Evolutionary conservation across 2,113 vertebrate species (phyloP), one percentile per base, ranked within the genome.

Genomic region (Saiga tatarica): DNA sequence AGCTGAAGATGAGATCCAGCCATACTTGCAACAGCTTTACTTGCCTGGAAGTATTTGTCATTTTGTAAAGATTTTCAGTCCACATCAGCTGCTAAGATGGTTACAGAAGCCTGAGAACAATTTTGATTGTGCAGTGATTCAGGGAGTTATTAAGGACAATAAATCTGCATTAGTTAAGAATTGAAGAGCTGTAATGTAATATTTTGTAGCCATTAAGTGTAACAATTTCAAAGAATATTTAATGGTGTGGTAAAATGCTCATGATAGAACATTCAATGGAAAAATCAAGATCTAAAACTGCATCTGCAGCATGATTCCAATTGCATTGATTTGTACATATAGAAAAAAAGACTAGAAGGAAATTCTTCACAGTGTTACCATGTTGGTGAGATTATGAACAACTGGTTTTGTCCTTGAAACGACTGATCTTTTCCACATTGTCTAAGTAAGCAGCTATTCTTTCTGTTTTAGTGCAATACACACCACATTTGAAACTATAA

Each of bases 121-220:
- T 96, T 94, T 92, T 91, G 88, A 91, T 89, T 64, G 52, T 95
- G 91, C 78, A 52, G 60, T 96, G 90, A 95, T 67, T 97, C 50
- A 52, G 71, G 67, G 53, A 96, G 52, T 78, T 94, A 92, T 98
- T 88, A 97, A 93, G 85, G 42, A 95, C 84, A 89, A 94, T 95
- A 94, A 95, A 97, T 93, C 83, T 96, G 60, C 28, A 64, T 96
- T 91, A 89, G 89, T 95, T 97, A 91, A 93, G 93, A 97, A 95
- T 25, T 67, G 57, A 94, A 97, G 81, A 88, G 76, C 92, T 97
- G 12, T 91, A 85, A 90, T 95, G 33, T 79, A 92, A 55, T 84
- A 95, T 76, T 92, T 92, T 55, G 47, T 67, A 88, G 55, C 94
- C 76, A 96, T 96, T 95, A 86, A 87, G 33, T 85, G 14, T 89